Percentiles rank a stretch among this genome's conserved stretches.
Conservation (phyloP, 2,113 vertebrate genomes). For the Polyodon spathula region DNA sequence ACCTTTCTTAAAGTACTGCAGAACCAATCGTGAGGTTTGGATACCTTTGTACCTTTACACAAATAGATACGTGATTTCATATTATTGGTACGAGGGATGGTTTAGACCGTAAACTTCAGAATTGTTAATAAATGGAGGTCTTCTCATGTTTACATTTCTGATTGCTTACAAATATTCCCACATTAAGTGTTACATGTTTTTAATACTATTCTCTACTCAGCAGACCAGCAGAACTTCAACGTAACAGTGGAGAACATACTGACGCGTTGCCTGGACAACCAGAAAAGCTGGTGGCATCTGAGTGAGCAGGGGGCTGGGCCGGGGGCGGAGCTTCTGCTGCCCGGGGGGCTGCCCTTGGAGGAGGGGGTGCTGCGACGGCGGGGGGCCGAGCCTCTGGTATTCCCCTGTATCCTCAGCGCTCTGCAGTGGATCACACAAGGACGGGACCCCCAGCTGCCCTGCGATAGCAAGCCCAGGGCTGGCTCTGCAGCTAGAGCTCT, state of each 20-base stretch:
- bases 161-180: no score
- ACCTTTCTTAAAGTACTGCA: no score
- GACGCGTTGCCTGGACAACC: conserved; percentile 78
- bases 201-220: neutral
- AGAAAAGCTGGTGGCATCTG: conserved; percentile 68
- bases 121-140: neutral
- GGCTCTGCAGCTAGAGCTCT: conserved; percentile 55
- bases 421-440: conserved; percentile 82
- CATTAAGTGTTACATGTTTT: no score
- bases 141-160: neutral
- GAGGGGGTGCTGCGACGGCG: conserved; percentile 31
- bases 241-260: conserved; percentile 80
- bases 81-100: no score
- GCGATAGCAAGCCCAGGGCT: conserved; percentile 25
- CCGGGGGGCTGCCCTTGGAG: conserved; percentile 39
- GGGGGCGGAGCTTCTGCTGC: conserved; percentile 39
- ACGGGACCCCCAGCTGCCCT: conserved; percentile 56
- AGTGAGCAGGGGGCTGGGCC: conserved; percentile 33
- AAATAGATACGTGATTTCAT: no score
- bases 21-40: no score
- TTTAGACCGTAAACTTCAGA: no score
- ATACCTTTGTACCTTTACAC: no score
- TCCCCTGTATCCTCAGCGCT: conserved; percentile 83
- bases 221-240: conserved; percentile 88
- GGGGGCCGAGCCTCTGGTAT: conserved; percentile 59